Evolutionary conservation across 2,797 vertebrate species (phyloP).

Genomic region (Microtus obscurus): DNA sequence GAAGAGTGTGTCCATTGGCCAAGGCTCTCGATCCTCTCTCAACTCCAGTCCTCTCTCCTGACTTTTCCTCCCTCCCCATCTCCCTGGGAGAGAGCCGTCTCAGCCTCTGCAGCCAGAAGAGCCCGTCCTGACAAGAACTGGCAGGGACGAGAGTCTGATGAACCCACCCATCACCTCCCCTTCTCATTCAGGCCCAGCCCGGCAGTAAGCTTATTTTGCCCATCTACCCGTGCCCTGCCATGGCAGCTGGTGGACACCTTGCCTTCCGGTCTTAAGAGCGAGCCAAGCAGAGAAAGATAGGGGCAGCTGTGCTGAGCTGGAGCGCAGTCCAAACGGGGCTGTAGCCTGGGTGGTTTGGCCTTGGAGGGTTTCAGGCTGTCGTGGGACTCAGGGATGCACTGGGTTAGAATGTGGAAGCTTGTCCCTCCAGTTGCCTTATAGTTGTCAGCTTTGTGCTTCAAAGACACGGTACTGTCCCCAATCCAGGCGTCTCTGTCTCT

Average conservation of each 20-base stretch:
- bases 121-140: background rate
- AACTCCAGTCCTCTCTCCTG: background rate
- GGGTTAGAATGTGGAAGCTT: background rate
- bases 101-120: background rate
- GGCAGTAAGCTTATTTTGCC: background rate
- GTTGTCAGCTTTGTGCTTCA: background rate
- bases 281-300: slow-evolving; percentile 26
- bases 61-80: background rate
- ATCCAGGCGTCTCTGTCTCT: slow-evolving; percentile 25
- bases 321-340: background rate
- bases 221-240: background rate
- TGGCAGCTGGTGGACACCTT: background rate
- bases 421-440: background rate
- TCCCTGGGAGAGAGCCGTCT: slow-evolving; percentile 5
- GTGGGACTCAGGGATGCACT: background rate
- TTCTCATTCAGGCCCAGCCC: background rate
- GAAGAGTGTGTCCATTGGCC: background rate
- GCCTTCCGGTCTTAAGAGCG: background rate
- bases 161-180: background rate
- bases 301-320: background rate
- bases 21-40: background rate
- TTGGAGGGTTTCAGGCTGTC: background rate
- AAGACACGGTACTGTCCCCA: background rate
- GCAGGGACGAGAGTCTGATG: background rate
- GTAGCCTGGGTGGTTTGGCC: background rate